Percentiles rank a stretch among this genome's conserved stretches.
phyloP scores from a whole-genome alignment of 2,113 vertebrate species.

The Lepus europaeus region DNA sequence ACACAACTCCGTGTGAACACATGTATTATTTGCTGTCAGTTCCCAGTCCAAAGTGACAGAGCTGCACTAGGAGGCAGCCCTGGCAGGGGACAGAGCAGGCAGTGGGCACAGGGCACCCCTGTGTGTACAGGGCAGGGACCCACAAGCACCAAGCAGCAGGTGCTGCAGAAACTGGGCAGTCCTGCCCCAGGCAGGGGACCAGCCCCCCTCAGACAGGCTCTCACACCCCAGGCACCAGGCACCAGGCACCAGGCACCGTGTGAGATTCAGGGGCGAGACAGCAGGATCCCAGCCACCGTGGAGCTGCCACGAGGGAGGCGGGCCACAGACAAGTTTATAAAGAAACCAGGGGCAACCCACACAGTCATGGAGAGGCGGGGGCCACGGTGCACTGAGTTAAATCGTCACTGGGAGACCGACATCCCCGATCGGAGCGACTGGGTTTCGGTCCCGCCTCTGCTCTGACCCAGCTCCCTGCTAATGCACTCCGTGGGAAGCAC shows the following conservation, averaged over 20 bases:
- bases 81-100: not conserved
- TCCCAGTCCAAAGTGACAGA: not conserved
- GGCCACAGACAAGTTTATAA: not conserved
- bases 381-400: too few species aligned
- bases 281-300: not conserved
- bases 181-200: not conserved
- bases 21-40: too few species aligned
- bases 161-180: not conserved
- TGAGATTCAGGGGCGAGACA: not conserved
- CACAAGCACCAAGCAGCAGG: not conserved
- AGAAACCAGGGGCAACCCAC: not conserved
- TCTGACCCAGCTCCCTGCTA: too few species aligned
- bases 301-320: not conserved
- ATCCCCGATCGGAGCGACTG: too few species aligned
- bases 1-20: not conserved
- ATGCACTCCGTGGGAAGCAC: too few species aligned
- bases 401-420: too few species aligned
- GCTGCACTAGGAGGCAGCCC: not conserved
- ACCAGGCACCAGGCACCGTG: not conserved
- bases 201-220: not conserved
- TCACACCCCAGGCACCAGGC: not conserved
- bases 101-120: not conserved
- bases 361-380: too few species aligned
- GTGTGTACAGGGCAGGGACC: not conserved
- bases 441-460: too few species aligned